Base-by-base conservation (phyloP, 2,113 vertebrate genomes). In the Pitta sordida region DNA sequence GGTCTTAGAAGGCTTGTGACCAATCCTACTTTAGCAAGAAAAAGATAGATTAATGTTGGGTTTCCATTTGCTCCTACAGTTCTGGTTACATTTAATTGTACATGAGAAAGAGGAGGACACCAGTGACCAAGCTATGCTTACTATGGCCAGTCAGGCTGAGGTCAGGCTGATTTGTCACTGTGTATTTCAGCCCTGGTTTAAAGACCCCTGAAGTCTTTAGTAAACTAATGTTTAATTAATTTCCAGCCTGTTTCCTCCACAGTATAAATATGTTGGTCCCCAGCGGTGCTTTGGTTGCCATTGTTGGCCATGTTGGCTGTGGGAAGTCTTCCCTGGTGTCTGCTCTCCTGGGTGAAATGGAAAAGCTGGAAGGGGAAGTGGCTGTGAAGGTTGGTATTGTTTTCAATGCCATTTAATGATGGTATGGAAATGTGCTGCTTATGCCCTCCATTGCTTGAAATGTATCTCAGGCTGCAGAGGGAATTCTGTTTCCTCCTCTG, bases 281-380 rank as follows among this genome's bases (percentile, higher is more conserved):
- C 4, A 98, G 98, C 80, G 99, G 99, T 79, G 98, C 99, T 46
- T 97, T 99, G 94, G 97, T 99, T 96, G 99, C 99, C 0, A 90
- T 99, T 89, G 99, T 99, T 85, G 99, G 99, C 30, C 98, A 99
- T 1, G 99, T 99, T 39, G 99, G 99, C 92, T 99, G 99, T 95
- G 99, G 99, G 49, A 99, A 99, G 89, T 99, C 99, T 59, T 99
- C 99, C 5, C 96, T 99, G 67, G 94, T 99, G 79, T 98, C 98
- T 24, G 99, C 99, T 21, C 97, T 99, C 75, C 98, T 99, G 69
- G 99, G 99, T 19, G 99, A 99, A 80, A 99, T 99, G 98, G 99
- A 99, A 97, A 99, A 99, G 86, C 84, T 98, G 89, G 98, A 99
- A 84, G 99, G 99, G 55, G 97, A 98, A 14, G 97, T 99, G 80